These are phyloP conservation scores for Thereva nobilitata DNA, from an alignment of 2,888 invertebrate genomes.

Conservation along the genomic window DNA sequence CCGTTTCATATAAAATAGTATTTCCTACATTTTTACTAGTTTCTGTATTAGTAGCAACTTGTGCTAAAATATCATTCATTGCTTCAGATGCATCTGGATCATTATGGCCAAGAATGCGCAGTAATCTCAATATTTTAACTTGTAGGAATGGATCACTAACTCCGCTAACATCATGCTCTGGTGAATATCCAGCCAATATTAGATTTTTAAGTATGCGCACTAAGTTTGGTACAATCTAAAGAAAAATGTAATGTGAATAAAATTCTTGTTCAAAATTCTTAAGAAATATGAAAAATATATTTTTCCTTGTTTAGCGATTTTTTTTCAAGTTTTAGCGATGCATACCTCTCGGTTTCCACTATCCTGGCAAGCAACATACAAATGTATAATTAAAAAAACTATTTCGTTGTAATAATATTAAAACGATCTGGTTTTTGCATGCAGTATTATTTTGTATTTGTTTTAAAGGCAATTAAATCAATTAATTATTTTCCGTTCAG, in stretches of 20 bases:
- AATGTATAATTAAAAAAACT: slow-evolving; percentile 38
- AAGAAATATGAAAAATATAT: no score
- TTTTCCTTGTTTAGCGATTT: background rate
- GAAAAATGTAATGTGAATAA: slow-evolving; percentile 30
- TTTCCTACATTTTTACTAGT: slow-evolving; percentile 99
- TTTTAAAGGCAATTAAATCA: background rate
- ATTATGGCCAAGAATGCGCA: slow-evolving; percentile 93
- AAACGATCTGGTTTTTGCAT: background rate
- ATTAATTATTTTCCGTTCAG: background rate
- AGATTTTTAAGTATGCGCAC: slow-evolving; percentile 98
- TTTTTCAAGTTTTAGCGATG: slow-evolving; percentile 53
- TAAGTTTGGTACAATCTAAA: slow-evolving; percentile 94
- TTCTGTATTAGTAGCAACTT: slow-evolving; percentile 99
- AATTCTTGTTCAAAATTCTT: background rate
- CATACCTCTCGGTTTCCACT: slow-evolving; percentile 74
- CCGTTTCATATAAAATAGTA: slow-evolving; percentile 99
- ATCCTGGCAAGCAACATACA: slow-evolving; percentile 64
- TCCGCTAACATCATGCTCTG: slow-evolving; percentile 99
- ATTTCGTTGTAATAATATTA: slow-evolving; percentile 44
- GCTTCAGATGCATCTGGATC: slow-evolving; percentile 98
- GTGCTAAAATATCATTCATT: slow-evolving; percentile 99
- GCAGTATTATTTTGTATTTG: background rate
- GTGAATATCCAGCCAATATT: slow-evolving; percentile 98
- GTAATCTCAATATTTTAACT: slow-evolving; percentile 93
- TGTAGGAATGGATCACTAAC: slow-evolving; percentile 99